phyloP scores from a whole-genome alignment of 2,113 vertebrate species.

The Grus americana region DNA sequence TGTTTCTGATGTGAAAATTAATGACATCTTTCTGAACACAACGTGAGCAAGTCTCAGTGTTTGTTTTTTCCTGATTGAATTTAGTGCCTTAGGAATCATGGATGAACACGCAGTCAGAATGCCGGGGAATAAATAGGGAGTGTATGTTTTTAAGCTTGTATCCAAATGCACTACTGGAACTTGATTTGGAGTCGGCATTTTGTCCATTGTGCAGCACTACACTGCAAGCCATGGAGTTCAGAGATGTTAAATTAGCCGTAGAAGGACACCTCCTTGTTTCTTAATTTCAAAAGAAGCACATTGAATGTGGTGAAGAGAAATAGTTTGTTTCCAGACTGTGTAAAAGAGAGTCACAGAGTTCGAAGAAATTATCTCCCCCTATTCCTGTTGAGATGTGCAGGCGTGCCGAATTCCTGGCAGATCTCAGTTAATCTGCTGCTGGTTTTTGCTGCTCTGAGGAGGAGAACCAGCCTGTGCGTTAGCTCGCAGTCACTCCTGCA shows the following conservation, averaged over 20 bases:
- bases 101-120: background rate
- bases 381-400: background rate
- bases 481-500: background rate
- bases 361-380: background rate
- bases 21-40: background rate
- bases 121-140: background rate
- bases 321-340: background rate
- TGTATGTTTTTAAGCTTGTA: background rate
- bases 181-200: background rate
- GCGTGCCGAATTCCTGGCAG: background rate
- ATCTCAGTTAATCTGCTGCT: background rate
- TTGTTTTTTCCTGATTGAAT: background rate
- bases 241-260: background rate
- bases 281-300: background rate
- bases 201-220: background rate
- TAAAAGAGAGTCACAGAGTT: background rate
- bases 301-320: background rate
- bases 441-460: background rate
- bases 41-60: background rate
- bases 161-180: background rate
- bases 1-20: conserved; percentile 5
- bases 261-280: background rate
- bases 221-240: background rate
- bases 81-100: background rate
- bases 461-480: fast-evolving